Evolutionary conservation across 37 sponge, comb jelly and placozoan species (phyloP), one percentile per base, ranked within the genome.

Genomic region (Axinella damicornis): DNA sequence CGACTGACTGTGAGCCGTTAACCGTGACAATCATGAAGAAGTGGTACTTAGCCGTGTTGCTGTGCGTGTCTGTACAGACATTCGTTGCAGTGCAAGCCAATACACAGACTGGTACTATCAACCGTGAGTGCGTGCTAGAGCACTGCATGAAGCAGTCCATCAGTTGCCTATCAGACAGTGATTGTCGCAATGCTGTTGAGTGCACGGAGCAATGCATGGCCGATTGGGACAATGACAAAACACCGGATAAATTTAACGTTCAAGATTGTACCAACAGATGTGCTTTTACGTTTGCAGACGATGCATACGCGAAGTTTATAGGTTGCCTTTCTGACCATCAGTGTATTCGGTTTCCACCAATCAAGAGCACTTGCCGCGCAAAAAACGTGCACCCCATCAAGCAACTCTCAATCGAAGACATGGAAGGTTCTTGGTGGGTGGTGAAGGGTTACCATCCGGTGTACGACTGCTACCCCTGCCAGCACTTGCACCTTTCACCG

Each of bases 401-500:
- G 31, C 19, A 74, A 14, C 75, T 74, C 13, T 56, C 75, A 5
- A 46, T 53, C 15, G n/a, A 46, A 27, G 58, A 74, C 58, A 9
- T 74, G 9, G 57, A 53, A 22, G 57, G 58, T 6, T 54, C 17
- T 13, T 74, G 75, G 75, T 74, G 75, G 75, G 75, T 74, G 17
- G 57, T 54, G 12, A 46, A n/a, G 13, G 75, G 75, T 11, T 53
- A 30, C 6, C 56, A 74, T n/a, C 28, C 25, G 13, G 75, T 74
- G 9, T 74, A 74, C 75, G 75, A 74, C 28, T 74, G 75, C 57
- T 74, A 74, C 58, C 75, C 75, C 27, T 74, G 75, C 53, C 75
- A 74, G 32, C 25, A 18, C 57, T 13, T n/a, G 11, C 27, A 46
- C 32, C 22, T 74, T 46, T 5, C 20, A 25, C 55, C 11, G 58